Evolutionary conservation across 2,113 vertebrate genomes (phyloP).

Genomic region (Hydrochoerus hydrochaeris): DNA sequence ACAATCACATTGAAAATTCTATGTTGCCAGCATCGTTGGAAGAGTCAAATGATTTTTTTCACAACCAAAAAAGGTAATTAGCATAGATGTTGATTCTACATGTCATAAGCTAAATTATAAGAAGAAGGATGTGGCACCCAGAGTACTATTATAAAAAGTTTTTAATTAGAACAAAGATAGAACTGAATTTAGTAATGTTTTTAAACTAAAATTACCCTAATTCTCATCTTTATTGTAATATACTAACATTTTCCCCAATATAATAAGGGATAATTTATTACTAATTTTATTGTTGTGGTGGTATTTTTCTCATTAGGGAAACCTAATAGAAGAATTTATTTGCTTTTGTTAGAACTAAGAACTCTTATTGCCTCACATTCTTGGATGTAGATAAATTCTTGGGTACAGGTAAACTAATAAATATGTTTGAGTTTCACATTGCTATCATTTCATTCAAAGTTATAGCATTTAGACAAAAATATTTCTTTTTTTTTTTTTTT

Average conservation of each 20-base stretch:
- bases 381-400: conserved; percentile 39
- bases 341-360: conserved; percentile 42
- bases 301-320: neutral
- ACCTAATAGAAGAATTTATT: conserved; percentile 42
- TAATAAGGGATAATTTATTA: neutral
- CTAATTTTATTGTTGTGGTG: conserved; percentile 45
- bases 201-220: conserved; percentile 36
- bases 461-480: conserved; percentile 24
- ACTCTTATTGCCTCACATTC: neutral
- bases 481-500: no score
- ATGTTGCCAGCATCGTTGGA: conserved; percentile 82
- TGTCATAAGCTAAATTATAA: conserved; percentile 57
- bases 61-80: conserved; percentile 82
- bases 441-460: conserved; percentile 28
- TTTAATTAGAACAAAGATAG: conserved; percentile 51
- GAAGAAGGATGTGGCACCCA: conserved; percentile 21
- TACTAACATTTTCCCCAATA: neutral
- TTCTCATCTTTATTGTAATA: neutral
- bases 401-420: neutral
- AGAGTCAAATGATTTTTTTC: conserved; percentile 79
- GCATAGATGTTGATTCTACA: conserved; percentile 36
- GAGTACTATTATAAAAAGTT: conserved; percentile 35
- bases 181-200: conserved; percentile 24
- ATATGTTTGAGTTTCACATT: conserved; percentile 40
- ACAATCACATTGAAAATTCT: conserved; percentile 81